Conservation (phyloP, 2,797 vertebrate genomes). For the Myiothlypis chrysogaster region DNA sequence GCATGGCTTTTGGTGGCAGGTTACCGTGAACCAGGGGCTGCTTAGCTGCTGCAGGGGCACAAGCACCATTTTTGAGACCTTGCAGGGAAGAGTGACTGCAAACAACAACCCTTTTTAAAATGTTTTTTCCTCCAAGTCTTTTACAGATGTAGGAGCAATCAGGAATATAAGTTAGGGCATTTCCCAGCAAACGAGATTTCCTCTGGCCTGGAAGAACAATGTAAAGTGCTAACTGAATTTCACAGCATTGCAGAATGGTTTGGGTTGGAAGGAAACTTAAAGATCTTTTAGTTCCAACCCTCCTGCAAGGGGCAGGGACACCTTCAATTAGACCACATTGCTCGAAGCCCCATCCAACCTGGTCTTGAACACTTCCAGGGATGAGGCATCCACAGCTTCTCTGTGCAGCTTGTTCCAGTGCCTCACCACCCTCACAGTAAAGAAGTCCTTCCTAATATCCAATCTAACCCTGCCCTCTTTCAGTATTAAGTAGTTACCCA, state of each 20-base stretch:
- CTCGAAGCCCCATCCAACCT: rapidly evolving
- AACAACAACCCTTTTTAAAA: neutral
- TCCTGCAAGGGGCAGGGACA: neutral
- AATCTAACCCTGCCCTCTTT: neutral
- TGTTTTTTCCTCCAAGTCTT: neutral
- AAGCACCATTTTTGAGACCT: neutral
- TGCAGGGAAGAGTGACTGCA: neutral
- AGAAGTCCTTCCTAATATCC: neutral
- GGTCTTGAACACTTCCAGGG: neutral
- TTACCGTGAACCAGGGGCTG: neutral
- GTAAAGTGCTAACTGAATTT: neutral
- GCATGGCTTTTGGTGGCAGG: neutral
- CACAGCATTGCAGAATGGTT: neutral
- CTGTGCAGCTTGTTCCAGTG: neutral
- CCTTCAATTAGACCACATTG: rapidly evolving
- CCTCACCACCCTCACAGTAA: neutral
- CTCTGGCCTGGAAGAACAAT: neutral
- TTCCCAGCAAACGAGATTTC: neutral
- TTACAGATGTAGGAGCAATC: neutral
- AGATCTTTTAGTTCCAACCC: neutral
- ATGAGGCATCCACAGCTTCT: neutral
- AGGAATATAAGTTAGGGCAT: neutral
- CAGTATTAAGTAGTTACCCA: neutral
- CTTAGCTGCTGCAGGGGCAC: neutral
- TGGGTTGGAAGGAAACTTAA: neutral